phyloP scores from a whole-genome alignment of 1,140 invertebrate genomes.

The Lithobius niger region DNA sequence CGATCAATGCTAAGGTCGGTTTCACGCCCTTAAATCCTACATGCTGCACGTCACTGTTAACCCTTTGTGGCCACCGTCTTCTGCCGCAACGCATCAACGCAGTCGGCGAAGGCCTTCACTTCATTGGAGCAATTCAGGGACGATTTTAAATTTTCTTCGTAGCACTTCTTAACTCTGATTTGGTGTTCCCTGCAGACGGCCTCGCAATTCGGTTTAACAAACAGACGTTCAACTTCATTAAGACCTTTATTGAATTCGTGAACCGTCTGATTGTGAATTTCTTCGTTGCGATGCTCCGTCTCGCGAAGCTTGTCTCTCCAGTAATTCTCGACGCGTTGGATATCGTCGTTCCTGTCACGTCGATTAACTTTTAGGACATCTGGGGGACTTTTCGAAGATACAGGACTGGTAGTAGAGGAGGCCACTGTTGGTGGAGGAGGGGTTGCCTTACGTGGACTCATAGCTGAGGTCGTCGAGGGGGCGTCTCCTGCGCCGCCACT shows the following conservation, averaged over 20 bases:
- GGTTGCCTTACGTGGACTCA: background rate
- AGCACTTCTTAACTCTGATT: background rate
- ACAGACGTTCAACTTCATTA: background rate
- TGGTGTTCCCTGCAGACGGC: background rate
- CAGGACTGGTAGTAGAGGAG: background rate
- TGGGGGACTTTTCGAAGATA: background rate
- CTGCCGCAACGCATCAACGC: background rate
- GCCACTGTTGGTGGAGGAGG: background rate
- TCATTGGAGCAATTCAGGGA: background rate
- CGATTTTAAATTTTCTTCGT: background rate
- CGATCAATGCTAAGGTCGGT: no score
- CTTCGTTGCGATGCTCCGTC: background rate
- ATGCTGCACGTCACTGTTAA: no score
- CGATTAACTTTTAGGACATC: background rate
- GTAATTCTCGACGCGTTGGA: background rate
- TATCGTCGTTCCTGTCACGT: background rate
- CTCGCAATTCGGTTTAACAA: background rate
- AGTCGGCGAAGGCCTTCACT: slow-evolving; percentile 1
- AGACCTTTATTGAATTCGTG: background rate
- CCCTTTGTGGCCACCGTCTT: no score
- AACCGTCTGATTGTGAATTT: background rate
- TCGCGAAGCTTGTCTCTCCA: background rate
- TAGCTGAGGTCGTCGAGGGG: background rate
- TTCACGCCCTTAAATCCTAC: no score
- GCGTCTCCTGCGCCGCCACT: background rate